Conservation (phyloP, 1,140 invertebrate genomes). For the Colletes latitarsis region DNA sequence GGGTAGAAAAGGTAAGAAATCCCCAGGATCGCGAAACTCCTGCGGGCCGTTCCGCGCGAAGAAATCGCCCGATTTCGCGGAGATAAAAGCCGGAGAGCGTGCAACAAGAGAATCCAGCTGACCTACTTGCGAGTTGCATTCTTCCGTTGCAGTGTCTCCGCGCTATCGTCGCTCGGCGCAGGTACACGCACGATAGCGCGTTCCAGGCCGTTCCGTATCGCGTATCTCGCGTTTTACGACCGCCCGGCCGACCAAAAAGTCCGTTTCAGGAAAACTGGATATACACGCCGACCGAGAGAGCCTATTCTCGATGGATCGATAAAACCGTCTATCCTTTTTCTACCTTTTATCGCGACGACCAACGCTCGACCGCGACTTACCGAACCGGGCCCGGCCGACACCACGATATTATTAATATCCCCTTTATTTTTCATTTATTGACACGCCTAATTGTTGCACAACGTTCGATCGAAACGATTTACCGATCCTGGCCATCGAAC, state of each 20-base stretch:
- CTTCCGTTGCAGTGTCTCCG: slow-evolving; percentile 52
- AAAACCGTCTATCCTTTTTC: neutral
- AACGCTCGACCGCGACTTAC: neutral
- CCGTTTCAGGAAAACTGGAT: slow-evolving; percentile 46
- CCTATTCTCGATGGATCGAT: slow-evolving; percentile 37
- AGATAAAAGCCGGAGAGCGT: slow-evolving; percentile 44
- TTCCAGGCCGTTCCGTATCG: slow-evolving; percentile 39
- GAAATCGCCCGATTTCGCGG: slow-evolving; percentile 48
- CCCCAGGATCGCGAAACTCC: neutral
- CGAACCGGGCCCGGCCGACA: neutral
- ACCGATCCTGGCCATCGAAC: too few species aligned
- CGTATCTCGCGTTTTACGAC: slow-evolving; percentile 46
- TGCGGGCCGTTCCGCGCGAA: slow-evolving; percentile 28
- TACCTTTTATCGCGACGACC: neutral
- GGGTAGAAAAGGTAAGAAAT: neutral
- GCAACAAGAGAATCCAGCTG: slow-evolving; percentile 61
- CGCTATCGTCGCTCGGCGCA: slow-evolving; percentile 54
- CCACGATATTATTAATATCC: neutral
- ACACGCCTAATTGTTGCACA: too few species aligned
- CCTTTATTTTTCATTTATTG: neutral
- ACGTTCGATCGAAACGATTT: too few species aligned
- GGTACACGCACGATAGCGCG: slow-evolving; percentile 54
- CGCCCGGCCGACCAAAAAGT: slow-evolving; percentile 32
- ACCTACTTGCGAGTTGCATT: slow-evolving; percentile 59
- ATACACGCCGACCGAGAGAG: neutral